Percentiles rank a stretch among this genome's conserved stretches.
These are phyloP conservation scores for Notothenia rossii DNA, from an alignment of 2,113 vertebrate genomes.

Conservation along the genomic window DNA sequence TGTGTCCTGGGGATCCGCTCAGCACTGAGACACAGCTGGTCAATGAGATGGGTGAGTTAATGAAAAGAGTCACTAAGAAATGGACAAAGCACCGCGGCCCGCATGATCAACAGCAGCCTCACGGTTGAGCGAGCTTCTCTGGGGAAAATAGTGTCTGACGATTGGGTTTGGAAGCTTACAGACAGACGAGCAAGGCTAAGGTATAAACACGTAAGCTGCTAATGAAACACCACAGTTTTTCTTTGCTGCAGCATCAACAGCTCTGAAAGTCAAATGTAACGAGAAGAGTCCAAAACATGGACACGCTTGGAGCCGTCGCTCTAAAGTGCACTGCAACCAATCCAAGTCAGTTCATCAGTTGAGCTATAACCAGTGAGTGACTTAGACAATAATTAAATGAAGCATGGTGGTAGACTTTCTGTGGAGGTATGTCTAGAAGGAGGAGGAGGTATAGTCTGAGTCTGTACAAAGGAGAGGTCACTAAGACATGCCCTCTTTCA, in stretches of 20 bases:
- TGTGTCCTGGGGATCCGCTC: constrained; percentile 13
- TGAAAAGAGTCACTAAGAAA: constrained; percentile 47
- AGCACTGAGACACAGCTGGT: constrained; percentile 24
- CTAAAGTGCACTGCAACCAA: constrained; percentile 36
- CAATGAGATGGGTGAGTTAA: constrained; percentile 41
- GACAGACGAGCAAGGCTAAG: not conserved
- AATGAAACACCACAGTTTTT: not conserved
- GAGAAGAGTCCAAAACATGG: not conserved
- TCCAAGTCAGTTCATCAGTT: constrained; percentile 4
- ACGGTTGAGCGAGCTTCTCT: not conserved
- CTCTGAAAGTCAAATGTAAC: constrained; percentile 21
- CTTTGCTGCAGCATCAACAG: not conserved
- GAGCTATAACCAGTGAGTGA: constrained; percentile 15
- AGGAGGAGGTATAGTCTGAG: constrained; percentile 10
- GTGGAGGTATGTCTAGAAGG: constrained; percentile 32
- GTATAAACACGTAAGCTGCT: no score
- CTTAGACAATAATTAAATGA: constrained; percentile 1
- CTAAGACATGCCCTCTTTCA: constrained; percentile 23
- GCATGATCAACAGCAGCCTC: constrained; percentile 28
- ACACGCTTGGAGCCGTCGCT: constrained; percentile 18
- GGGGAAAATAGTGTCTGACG: constrained; percentile 5
- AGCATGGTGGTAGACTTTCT: not conserved
- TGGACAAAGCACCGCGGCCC: constrained; percentile 45
- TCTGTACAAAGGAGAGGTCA: constrained; percentile 3
- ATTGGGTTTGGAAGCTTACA: constrained; percentile 15